Conservation (phyloP, 2,888 invertebrate genomes). For the Dicycla oo region DNA sequence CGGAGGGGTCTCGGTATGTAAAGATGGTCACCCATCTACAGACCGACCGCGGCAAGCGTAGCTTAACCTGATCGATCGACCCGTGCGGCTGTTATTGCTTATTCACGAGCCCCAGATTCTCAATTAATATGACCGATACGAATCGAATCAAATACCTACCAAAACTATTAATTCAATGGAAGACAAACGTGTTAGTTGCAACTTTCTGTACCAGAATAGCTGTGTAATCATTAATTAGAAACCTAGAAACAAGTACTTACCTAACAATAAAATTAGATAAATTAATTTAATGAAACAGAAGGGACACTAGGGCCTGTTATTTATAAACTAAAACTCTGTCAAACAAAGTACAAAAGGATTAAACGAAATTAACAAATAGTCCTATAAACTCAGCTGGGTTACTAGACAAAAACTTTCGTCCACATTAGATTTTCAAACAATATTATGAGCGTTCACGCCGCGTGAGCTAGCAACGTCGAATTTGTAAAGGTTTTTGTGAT, state of each 20-base stretch:
- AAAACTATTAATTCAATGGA: background rate
- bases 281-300: slow-evolving; percentile 16
- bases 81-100: too few relatives aligned
- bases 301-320: background rate
- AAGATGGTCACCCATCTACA: too few relatives aligned
- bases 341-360: slow-evolving; percentile 16
- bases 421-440: slow-evolving; percentile 20
- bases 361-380: slow-evolving; percentile 32
- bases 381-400: background rate
- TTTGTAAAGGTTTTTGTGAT: too few relatives aligned
- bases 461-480: too few relatives aligned
- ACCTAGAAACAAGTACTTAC: background rate
- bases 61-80: too few relatives aligned
- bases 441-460: too few relatives aligned
- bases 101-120: too few relatives aligned
- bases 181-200: background rate
- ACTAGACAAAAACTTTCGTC: slow-evolving; percentile 5
- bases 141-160: background rate
- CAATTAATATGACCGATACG: too few relatives aligned
- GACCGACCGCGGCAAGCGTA: too few relatives aligned
- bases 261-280: background rate
- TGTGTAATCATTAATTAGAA: background rate
- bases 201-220: background rate
- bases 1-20: too few relatives aligned
- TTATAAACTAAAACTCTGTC: slow-evolving; percentile 28